A percentile compares a stretch with the other conserved stretches of the same genome.
Conservation (phyloP, 2,888 invertebrate species). For the Micropterix aruncella region DNA sequence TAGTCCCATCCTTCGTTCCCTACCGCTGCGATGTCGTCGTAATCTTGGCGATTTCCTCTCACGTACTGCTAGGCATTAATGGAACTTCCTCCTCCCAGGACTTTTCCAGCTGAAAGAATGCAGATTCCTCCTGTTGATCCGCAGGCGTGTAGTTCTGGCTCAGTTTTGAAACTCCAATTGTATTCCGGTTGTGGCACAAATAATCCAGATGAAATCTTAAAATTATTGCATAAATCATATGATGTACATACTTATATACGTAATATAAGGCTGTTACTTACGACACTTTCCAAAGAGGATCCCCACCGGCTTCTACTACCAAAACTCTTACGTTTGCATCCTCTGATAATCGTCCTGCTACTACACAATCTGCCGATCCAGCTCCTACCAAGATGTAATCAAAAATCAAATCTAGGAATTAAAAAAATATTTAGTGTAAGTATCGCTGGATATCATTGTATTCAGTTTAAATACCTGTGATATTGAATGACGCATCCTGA, state of each 20-base stretch:
- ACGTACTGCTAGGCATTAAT: conserved; percentile 81
- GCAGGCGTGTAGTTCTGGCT: not conserved
- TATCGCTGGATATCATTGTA: too few relatives aligned
- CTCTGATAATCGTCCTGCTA: not conserved
- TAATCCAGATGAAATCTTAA: too few relatives aligned
- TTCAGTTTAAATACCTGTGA: too few relatives aligned
- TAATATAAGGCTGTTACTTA: too few relatives aligned
- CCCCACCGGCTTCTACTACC: not conserved
- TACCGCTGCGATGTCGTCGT: conserved; percentile 58
- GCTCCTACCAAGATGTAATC: not conserved
- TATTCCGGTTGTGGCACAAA: not conserved
- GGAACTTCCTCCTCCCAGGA: conserved; percentile 66
- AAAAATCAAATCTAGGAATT: not conserved
- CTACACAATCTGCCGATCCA: not conserved
- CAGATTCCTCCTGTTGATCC: not conserved
- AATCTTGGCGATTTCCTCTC: conserved; percentile 61
- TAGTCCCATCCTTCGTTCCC: conserved; percentile 71
- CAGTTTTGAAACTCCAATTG: not conserved
- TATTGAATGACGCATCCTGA: too few relatives aligned
- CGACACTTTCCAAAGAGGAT: not conserved
- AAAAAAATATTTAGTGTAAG: too few relatives aligned
- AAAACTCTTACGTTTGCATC: not conserved
- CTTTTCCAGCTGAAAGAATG: conserved; percentile 20
- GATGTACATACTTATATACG: too few relatives aligned
- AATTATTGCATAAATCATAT: not conserved